Evolutionary conservation across 1,140 invertebrate genomes (phyloP).

Genomic region (Solen grandis): DNA sequence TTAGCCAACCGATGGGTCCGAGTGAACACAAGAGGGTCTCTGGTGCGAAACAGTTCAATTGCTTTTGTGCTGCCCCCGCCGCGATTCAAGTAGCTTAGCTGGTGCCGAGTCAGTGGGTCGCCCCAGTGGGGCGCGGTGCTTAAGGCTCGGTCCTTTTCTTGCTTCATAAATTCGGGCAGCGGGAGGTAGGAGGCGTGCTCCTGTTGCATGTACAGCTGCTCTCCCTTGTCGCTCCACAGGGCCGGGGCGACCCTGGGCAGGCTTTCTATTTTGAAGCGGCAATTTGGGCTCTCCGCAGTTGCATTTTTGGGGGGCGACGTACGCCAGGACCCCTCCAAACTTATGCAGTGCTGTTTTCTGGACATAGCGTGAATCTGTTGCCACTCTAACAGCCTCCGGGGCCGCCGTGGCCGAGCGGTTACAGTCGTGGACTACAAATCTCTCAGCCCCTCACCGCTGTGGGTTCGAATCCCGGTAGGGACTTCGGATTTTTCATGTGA

Average conservation of each 20-base stretch:
- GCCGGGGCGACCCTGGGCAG: not conserved
- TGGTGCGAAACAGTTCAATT: not conserved
- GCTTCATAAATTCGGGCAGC: not conserved
- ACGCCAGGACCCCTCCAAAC: conserved; percentile 17
- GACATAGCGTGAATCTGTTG: conserved; percentile 36
- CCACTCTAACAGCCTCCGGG: conserved; percentile 42
- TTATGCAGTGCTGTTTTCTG: conserved; percentile 42
- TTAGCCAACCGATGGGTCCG: conserved; percentile 12
- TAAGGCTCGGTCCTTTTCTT: not conserved
- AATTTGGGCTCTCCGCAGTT: not conserved
- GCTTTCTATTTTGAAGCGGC: not conserved
- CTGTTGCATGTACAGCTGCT: not conserved
- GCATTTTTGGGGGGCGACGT: not conserved
- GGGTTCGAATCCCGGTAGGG: too few relatives aligned
- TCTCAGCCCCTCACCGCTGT: too few relatives aligned
- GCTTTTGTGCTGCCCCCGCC: not conserved
- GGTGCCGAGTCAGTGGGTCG: not conserved
- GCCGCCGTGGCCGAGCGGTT: too few relatives aligned
- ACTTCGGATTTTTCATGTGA: too few relatives aligned
- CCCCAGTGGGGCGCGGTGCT: not conserved
- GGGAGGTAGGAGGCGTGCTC: conserved; percentile 29
- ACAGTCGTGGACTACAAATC: too few relatives aligned
- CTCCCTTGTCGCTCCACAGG: conserved; percentile 42
- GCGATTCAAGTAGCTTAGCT: not conserved
- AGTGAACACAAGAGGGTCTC: not conserved